Evolutionary conservation across 2,888 invertebrate species (phyloP).

Genomic region (Dynastes tityus): DNA sequence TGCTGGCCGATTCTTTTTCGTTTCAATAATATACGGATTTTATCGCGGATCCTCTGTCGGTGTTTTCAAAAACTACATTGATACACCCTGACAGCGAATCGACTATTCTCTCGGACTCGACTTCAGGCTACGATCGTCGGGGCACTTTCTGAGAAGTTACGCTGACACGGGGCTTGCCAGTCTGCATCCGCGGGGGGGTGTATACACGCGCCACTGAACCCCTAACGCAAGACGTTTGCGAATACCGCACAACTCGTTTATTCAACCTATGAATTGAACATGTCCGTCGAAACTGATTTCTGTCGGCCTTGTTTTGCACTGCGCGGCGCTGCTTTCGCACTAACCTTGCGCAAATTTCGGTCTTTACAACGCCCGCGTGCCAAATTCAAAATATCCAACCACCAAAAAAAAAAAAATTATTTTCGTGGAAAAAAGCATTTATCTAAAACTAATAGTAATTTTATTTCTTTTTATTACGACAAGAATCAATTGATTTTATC

Average conservation of each 20-base stretch:
- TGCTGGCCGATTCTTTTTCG: slow-evolving; percentile 65
- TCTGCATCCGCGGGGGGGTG: slow-evolving; percentile 53
- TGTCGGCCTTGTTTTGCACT: slow-evolving; percentile 47
- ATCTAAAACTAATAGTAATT: too few relatives aligned
- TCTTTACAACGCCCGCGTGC: slow-evolving; percentile 51
- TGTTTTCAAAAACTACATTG: slow-evolving; percentile 68
- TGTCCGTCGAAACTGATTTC: slow-evolving; percentile 64
- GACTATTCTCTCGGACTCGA: slow-evolving; percentile 59
- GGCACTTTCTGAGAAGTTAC: slow-evolving; percentile 48
- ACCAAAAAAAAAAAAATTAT: neutral
- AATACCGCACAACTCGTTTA: slow-evolving; percentile 65
- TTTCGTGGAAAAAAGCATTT: neutral
- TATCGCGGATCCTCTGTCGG: slow-evolving; percentile 68
- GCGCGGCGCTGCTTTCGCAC: slow-evolving; percentile 50
- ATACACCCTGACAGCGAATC: slow-evolving; percentile 69
- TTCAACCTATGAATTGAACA: slow-evolving; percentile 68
- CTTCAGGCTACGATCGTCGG: slow-evolving; percentile 48
- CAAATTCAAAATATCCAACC: slow-evolving; percentile 48
- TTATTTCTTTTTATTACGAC: neutral
- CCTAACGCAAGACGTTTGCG: slow-evolving; percentile 57
- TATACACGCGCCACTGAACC: slow-evolving; percentile 61
- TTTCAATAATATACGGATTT: slow-evolving; percentile 56
- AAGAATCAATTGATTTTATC: neutral
- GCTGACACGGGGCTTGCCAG: slow-evolving; percentile 43
- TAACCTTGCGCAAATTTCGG: slow-evolving; percentile 50